These are phyloP conservation scores for Aelia acuminata DNA, from an alignment of 2,888 invertebrate genomes.

Conservation along the genomic window DNA sequence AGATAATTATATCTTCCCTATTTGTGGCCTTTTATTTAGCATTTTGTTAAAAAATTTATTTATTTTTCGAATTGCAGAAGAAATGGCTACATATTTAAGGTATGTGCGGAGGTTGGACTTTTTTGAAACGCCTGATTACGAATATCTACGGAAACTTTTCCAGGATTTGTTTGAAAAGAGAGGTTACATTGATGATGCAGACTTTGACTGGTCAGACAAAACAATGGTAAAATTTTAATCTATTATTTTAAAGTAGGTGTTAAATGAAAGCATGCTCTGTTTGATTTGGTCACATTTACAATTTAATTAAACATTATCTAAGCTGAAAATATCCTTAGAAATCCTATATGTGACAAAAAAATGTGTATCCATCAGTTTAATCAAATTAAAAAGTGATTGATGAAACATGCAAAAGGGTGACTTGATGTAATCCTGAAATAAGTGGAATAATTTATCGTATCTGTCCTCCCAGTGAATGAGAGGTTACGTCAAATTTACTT, in stretches of 20 bases:
- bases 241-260: not conserved
- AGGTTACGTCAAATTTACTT: no score
- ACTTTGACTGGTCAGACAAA: constrained; percentile 97
- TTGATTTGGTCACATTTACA: not conserved
- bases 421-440: not conserved
- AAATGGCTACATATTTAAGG: constrained; percentile 97
- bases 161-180: constrained; percentile 90
- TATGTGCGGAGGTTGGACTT: constrained; percentile 98
- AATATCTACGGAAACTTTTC: constrained; percentile 96
- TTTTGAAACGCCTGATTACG: constrained; percentile 99
- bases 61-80: constrained; percentile 81
- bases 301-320: not conserved
- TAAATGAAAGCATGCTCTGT: no score
- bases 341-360: not conserved
- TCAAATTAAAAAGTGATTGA: not conserved
- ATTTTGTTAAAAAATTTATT: no score
- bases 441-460: no score
- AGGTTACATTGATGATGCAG: constrained; percentile 90
- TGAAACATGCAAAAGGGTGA: not conserved
- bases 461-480: no score
- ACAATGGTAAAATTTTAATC: constrained; percentile 72
- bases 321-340: not conserved
- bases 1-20: no score
- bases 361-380: not conserved
- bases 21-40: no score